A percentile compares a stretch with the other conserved stretches of the same genome.
phyloP scores from a whole-genome alignment of 2,888 invertebrate genomes.

The Willowsia nigromaculata region DNA sequence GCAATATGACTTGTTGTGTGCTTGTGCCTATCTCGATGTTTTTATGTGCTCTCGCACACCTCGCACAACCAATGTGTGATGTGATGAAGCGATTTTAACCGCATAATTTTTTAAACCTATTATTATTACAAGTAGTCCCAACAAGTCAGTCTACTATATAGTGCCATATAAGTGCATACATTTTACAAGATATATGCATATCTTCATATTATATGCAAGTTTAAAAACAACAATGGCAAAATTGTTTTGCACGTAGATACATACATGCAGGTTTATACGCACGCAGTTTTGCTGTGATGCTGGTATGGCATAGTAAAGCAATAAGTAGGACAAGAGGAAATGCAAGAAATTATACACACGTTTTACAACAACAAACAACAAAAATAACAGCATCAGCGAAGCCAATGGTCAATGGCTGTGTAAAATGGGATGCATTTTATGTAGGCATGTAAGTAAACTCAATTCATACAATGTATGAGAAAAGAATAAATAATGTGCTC shows the following conservation, averaged over 20 bases:
- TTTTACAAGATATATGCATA: background rate
- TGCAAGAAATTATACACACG: slow-evolving; percentile 63
- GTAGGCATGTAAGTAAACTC: no score
- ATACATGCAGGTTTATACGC: slow-evolving; percentile 25
- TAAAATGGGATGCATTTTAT: background rate
- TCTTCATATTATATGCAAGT: background rate
- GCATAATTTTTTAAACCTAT: slow-evolving; percentile 26
- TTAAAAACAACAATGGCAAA: slow-evolving; percentile 19
- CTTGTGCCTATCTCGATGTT: background rate
- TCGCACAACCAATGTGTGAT: background rate
- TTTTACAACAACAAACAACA: slow-evolving; percentile 46
- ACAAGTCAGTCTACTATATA: background rate
- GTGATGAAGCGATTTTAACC: background rate
- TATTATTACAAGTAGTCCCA: slow-evolving; percentile 4
- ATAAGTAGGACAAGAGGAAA: slow-evolving; percentile 71
- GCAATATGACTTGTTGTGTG: background rate
- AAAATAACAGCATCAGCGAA: slow-evolving; percentile 23
- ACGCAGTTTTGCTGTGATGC: slow-evolving; percentile 6
- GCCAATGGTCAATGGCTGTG: slow-evolving; percentile 34
- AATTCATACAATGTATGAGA: background rate
- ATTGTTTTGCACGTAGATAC: no score
- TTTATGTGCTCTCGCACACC: background rate
- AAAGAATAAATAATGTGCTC: background rate
- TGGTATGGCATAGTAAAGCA: background rate
- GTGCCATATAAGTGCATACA: background rate